A percentile compares a stretch with the other conserved stretches of the same genome.
Evolutionary conservation across 2,888 invertebrate species (phyloP).

Genomic region (Timema cristinae): DNA sequence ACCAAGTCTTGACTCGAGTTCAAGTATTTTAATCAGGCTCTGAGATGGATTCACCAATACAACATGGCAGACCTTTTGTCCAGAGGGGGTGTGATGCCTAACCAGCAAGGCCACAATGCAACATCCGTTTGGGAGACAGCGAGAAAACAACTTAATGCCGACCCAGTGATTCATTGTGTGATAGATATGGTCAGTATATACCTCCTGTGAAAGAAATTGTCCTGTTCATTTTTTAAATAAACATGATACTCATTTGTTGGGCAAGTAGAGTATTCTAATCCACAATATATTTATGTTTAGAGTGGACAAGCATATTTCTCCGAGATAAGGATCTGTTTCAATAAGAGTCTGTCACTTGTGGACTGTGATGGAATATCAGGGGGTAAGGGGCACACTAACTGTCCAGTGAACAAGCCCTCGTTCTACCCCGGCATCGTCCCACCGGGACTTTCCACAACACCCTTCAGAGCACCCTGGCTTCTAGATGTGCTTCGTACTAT

Average conservation of each 20-base stretch:
- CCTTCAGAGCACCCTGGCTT: constrained; percentile 34
- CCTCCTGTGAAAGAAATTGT: no score
- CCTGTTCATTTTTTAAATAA: no score
- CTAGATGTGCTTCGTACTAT: constrained; percentile 55
- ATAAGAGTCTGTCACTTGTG: constrained; percentile 58
- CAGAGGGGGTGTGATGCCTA: constrained; percentile 55
- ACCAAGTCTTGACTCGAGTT: constrained; percentile 54
- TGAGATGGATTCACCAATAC: constrained; percentile 57
- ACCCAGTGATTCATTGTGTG: constrained; percentile 61
- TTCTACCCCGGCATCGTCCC: constrained; percentile 28
- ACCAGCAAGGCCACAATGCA: constrained; percentile 45
- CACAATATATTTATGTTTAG: not conserved
- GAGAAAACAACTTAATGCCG: constrained; percentile 51
- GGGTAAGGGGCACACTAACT: constrained; percentile 27
- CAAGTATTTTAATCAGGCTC: constrained; percentile 65
- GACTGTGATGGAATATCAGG: constrained; percentile 59
- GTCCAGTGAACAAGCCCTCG: constrained; percentile 27
- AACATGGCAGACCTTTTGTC: constrained; percentile 58
- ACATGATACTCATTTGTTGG: no score
- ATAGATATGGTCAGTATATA: constrained; percentile 47
- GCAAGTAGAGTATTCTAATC: no score
- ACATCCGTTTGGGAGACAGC: constrained; percentile 53
- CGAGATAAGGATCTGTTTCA: constrained; percentile 71
- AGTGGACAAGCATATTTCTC: constrained; percentile 51
- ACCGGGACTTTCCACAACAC: not conserved